Conservation (phyloP, 53 echinoderm and acorn worm species). For the Echinarachnius parma region DNA sequence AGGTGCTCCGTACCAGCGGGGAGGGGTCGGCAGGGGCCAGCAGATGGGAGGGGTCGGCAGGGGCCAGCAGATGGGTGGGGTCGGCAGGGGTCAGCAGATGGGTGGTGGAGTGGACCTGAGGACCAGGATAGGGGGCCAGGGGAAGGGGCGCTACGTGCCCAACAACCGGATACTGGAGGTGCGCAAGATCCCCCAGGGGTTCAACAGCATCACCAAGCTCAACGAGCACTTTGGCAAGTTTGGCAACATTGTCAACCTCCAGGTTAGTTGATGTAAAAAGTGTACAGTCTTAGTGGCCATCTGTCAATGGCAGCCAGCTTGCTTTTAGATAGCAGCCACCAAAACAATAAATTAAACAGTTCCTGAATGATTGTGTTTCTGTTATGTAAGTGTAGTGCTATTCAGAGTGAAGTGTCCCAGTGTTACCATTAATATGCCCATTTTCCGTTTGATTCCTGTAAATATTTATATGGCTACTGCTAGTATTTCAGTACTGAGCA, state of each 20-base stretch:
- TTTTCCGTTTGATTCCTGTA: no score
- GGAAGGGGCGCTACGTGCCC: conserved; percentile 54
- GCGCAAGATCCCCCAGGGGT: conserved; percentile 79
- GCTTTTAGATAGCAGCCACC: no score
- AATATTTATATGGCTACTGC: no score
- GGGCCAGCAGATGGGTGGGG: neutral
- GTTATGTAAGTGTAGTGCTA: no score
- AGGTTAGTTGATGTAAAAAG: conserved; percentile 77
- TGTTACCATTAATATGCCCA: no score
- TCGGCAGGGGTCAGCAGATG: no score
- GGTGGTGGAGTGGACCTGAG: conserved; percentile 45
- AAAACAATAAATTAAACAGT: no score
- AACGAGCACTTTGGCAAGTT: conserved; percentile 98
- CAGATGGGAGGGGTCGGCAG: neutral
- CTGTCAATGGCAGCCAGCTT: no score
- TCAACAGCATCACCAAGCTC: conserved; percentile 89
- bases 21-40: neutral
- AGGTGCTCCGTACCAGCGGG: neutral
- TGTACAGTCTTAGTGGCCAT: no score
- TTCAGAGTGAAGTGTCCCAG: no score
- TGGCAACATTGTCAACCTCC: conserved; percentile 90
- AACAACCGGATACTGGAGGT: conserved; percentile 85
- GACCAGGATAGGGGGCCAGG: conserved; percentile 42
- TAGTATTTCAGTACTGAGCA: no score
- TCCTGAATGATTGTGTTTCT: no score